Base-by-base conservation (phyloP, 2,113 vertebrate species). In the Notothenia rossii region DNA sequence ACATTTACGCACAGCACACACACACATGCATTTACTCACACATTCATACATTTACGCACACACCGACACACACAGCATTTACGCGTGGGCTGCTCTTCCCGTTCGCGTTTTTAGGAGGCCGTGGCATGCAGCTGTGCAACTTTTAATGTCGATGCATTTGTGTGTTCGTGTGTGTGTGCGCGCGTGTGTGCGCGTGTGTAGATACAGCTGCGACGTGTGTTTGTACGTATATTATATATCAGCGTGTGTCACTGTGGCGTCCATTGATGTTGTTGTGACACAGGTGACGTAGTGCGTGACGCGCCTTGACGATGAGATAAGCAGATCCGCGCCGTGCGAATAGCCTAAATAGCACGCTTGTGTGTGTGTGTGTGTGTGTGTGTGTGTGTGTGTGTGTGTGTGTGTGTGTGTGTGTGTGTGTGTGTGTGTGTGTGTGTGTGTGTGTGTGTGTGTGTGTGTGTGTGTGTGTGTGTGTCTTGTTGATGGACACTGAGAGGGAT, bases 211-310 rank as follows among this genome's bases (percentile, higher is more conserved):
- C 50, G 62, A 43, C 48, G 59, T 17, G 62, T 68, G 43, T 51
- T 59, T 20, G 25, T n/a, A n/a, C 29, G 46, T 15, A 63, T 51
- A 7, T 45, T n/a, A 5, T 25, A 4, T 36, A 18, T 36, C 8
- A 4, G 9, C 9, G 43, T 7, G 63, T 10, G 54, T 71, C 54
- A 7, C 48, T 36, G 64, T 53, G 77, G 70, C 88, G 78, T 71
- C 75, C 84, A 71, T 73, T 84, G 86, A 89, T 89, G 87, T 90
- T 92, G 87, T 92, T 88, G 87, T 89, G 88, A 87, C 87, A 79
- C 79, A 40, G 75, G 75, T 91, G 89, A 93, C 91, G 91, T 93
- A 91, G 82, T 20, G 0, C 82, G 87, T 93, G 89, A 93, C 90
- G 91, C 80, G 81, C 69, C 67, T 51, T 17, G 50, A 62, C 68